Evolutionary conservation across 2,888 invertebrate genomes (phyloP), one percentile per base, ranked within the genome.

Genomic region (Erynnis tages): DNA sequence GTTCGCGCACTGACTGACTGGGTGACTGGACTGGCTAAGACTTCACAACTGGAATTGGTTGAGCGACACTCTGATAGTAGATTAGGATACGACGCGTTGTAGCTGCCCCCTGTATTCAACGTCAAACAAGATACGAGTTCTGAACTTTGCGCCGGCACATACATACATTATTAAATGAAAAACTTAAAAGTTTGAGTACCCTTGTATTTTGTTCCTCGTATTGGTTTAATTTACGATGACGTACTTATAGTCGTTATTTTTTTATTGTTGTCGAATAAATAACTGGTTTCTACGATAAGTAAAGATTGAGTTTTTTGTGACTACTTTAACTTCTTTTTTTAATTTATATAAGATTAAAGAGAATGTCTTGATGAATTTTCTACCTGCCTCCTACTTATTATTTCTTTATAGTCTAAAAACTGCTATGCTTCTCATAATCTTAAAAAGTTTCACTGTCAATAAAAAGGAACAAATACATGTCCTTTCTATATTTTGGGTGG

Each of bases 1-100:
- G 60, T 59, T 60, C 74, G 72, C 72, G 73, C 76, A 73, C 74
- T 63, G 67, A 80, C 80, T 77, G 73, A 55, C 55, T 54, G 53
- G 25, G 16, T 34, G 50, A 25, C 17, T 50, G 34, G 43, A 34
- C 49, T 45, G 54, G n/a, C n/a, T n/a, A n/a, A n/a, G n/a, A n/a
- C n/a, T n/a, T n/a, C n/a, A n/a, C n/a, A n/a, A n/a, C n/a, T n/a
- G n/a, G n/a, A n/a, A n/a, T n/a, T n/a, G n/a, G n/a, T n/a, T n/a
- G n/a, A n/a, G n/a, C n/a, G n/a, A n/a, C n/a, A n/a, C n/a, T n/a
- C n/a, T n/a, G n/a, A n/a, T 55, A 10, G 43, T n/a, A 1, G 19
- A 44, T 21, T 11, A 17, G 13, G 8, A 32, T 13, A 44, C 21
- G 21, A 21, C 21, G 8, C 10, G 13, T 13, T 30, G 19, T 30